Evolutionary conservation across 2,888 invertebrate species (phyloP), one percentile per base, ranked within the genome.

Genomic region (Pterostichus niger): DNA sequence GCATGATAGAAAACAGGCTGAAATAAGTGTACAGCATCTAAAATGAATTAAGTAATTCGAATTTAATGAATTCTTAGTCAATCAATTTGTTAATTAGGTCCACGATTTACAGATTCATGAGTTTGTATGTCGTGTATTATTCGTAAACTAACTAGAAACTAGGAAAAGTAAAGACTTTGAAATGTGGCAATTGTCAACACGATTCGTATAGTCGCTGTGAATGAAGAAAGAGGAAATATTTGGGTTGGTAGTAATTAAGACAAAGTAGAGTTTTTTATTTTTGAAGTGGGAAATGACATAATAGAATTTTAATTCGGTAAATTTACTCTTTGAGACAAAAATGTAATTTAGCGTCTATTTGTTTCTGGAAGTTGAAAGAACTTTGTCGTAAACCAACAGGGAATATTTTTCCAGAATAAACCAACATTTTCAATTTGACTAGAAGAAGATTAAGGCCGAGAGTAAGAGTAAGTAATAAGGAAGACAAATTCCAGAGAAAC

Each of bases 301-400:
- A 71, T 71, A 71, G 44, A 71, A 44, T 71, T 64, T 71, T 44
- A 71, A 71, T 71, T 71, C 11, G 17, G 68, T 40, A 71, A 64
- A 71, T 71, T 71, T 71, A 44, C 68, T 71, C 68, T 44, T 71
- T 44, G 44, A 17, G 24, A 71, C 68, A 71, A 71, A 71, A 71
- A 71, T 71, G 44, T 71, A 71, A 71, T 71, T 71, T 71, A 44
- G 24, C 44, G 68, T 71, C 13, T 71, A 44, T 71, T 71, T 71
- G 68, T 71, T 71, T 71, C 44, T 17, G 44, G 40, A 71, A 44
- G 68, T 71, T 71, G 44, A 44, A 44, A 44, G 68, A 71, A 71
- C 44, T 44, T 44, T 31, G 13, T 40, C 33, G 33, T 33, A 64
- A 64, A 31, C 31, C 59, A 71, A 44, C 44, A 71, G 11, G 7